These are phyloP conservation scores for Rhagoletis pomonella DNA, from an alignment of 1,140 invertebrate species.

Conservation along the genomic window DNA sequence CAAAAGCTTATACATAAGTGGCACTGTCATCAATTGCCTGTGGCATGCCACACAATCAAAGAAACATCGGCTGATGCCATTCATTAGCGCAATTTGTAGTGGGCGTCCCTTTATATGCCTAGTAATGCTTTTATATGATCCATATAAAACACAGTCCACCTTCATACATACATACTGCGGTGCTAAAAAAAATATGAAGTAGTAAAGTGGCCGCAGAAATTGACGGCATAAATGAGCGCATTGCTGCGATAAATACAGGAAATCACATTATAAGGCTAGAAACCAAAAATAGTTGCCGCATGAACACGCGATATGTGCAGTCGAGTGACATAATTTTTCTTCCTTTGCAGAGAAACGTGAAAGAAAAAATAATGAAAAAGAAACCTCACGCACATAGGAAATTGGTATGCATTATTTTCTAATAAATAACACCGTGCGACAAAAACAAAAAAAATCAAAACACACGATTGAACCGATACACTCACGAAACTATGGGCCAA, in stretches of 20 bases:
- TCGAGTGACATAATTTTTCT: slow-evolving; percentile 19
- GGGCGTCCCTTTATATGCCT: background rate
- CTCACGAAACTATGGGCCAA: too few relatives aligned
- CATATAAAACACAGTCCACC: background rate
- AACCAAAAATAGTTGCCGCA: slow-evolving; percentile 15
- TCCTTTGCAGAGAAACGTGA: background rate
- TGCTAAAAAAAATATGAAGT: background rate
- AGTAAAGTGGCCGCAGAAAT: background rate
- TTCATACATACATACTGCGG: background rate
- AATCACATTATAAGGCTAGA: slow-evolving; percentile 20
- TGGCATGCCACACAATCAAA: background rate
- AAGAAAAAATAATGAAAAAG: background rate
- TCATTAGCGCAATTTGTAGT: background rate
- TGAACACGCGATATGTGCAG: background rate
- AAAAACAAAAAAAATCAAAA: too few relatives aligned
- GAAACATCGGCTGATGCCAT: too few relatives aligned
- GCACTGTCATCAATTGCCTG: background rate
- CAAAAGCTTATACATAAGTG: too few relatives aligned
- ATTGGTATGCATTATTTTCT: slow-evolving; percentile 40
- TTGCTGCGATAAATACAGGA: slow-evolving; percentile 21
- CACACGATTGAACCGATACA: too few relatives aligned
- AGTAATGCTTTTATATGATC: too few relatives aligned
- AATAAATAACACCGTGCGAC: background rate
- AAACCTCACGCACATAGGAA: background rate
- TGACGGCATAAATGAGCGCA: slow-evolving; percentile 20